Percentiles rank a stretch among this genome's conserved stretches.
phyloP scores from a whole-genome alignment of 1,140 invertebrate species.

The Teleogryllus occipitalis region DNA sequence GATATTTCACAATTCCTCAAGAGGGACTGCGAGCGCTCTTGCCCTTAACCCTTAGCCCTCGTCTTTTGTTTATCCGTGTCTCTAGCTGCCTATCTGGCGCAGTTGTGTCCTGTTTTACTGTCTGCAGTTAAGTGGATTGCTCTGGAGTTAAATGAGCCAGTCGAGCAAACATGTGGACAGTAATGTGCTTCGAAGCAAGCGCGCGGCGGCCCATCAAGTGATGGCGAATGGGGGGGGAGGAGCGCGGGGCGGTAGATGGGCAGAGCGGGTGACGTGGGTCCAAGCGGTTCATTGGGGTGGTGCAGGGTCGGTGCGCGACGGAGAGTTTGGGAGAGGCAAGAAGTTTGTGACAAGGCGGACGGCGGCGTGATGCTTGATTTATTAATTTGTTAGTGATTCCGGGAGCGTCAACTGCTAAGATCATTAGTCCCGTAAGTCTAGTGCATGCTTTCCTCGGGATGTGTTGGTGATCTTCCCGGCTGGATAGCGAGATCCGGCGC shows the following conservation, averaged over 20 bases:
- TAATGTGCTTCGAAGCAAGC: background rate
- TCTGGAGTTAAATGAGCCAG: background rate
- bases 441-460: too few relatives aligned
- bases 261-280: too few relatives aligned
- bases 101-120: constrained; percentile 4
- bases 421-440: too few relatives aligned
- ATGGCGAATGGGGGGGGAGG: background rate
- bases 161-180: background rate
- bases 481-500: too few relatives aligned
- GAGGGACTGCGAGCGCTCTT: too few relatives aligned
- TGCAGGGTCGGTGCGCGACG: background rate
- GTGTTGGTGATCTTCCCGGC: too few relatives aligned
- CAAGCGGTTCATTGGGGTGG: background rate
- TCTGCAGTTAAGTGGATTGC: background rate
- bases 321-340: background rate
- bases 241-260: background rate
- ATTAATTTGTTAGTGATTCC: too few relatives aligned
- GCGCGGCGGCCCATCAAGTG: background rate
- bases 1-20: background rate
- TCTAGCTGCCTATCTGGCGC: background rate
- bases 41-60: background rate
- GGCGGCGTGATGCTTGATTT: too few relatives aligned
- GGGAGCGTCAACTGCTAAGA: too few relatives aligned
- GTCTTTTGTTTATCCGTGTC: background rate
- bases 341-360: too few relatives aligned